Base-by-base conservation (phyloP, 2,113 vertebrate species). In the Halichoeres trimaculatus region DNA sequence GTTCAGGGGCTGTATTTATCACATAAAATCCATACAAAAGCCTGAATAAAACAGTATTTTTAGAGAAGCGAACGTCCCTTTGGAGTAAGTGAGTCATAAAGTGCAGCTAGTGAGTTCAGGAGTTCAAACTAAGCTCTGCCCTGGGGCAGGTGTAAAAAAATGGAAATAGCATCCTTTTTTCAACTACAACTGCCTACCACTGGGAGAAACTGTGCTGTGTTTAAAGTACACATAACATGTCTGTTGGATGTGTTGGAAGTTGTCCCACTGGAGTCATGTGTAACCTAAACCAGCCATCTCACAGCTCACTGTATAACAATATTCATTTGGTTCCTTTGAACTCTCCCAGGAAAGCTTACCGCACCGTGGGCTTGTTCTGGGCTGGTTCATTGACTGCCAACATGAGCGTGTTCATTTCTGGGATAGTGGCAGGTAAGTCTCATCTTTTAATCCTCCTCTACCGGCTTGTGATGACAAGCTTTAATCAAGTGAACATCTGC, bases 321-420 rank as follows among this genome's bases (percentile, higher is more conserved):
- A 1, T 24, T 43, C 55, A 19, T 41, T 52, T 22, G 34, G 34
- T 34, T 68, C 26, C 10, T 38, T 17, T 2, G 79, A 61, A 23
- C n/a, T 20, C 36, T 80, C 34, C 10, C 88, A 98, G 97, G 74
- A 95, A 90, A 90, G 92, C 74, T 23, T 97, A 95, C 81, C 95
- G 96, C 57, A 94, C 65, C 24, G 58, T 96, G 50, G 97, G 95
- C 1, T 93, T 98, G n/a, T 96, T 96, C 87, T 99, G 97, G 97
- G 87, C 96, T 40, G 97, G 97, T 23, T 98, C 96, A 3, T 59
- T 97, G 36, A 53, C 88, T 26, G 96, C 96, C 94, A 97, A 95
- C 88, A 88, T 97, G 83, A 38, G 94, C 1, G 95, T 97, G 52
- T 96, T 97, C 85, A 91, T 98, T 41, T 83, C 88, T 0, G 97